Evolutionary conservation across 2,888 invertebrate genomes (phyloP).

Genomic region (Cosmia pyralina): DNA sequence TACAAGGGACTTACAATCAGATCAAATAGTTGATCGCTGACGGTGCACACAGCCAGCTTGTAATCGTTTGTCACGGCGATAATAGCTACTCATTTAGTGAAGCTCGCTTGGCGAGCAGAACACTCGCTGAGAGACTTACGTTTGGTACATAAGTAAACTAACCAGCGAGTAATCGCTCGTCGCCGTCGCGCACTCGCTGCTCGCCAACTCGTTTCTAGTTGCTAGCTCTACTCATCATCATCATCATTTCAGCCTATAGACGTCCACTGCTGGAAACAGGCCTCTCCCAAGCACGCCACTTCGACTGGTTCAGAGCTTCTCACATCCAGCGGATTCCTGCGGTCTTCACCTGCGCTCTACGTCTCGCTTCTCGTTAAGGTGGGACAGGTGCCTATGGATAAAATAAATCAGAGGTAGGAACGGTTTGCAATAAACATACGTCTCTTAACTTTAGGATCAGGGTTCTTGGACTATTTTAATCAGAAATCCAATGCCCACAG

Average conservation of each 20-base stretch:
- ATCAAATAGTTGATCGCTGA: too few species aligned
- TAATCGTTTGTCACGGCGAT: too few species aligned
- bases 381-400: neutral
- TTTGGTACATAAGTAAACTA: neutral
- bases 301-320: too few species aligned
- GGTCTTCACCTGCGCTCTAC: too few species aligned
- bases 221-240: too few species aligned
- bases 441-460: slow-evolving; percentile 18
- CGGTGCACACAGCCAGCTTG: too few species aligned
- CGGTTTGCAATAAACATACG: slow-evolving; percentile 26
- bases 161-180: neutral
- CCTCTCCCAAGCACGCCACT: too few species aligned
- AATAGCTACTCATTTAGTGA: neutral
- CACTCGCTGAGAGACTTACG: neutral
- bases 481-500: slow-evolving; percentile 3
- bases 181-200: neutral
- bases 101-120: neutral
- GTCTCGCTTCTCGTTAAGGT: too few species aligned
- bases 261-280: too few species aligned
- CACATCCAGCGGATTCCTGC: too few species aligned
- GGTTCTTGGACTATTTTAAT: neutral
- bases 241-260: too few species aligned
- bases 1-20: too few species aligned
- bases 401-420: slow-evolving; percentile 18
- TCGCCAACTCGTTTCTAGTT: neutral